Evolutionary conservation across 2,113 vertebrate genomes (phyloP).

Genomic region (Pygathrix nemaeus): DNA sequence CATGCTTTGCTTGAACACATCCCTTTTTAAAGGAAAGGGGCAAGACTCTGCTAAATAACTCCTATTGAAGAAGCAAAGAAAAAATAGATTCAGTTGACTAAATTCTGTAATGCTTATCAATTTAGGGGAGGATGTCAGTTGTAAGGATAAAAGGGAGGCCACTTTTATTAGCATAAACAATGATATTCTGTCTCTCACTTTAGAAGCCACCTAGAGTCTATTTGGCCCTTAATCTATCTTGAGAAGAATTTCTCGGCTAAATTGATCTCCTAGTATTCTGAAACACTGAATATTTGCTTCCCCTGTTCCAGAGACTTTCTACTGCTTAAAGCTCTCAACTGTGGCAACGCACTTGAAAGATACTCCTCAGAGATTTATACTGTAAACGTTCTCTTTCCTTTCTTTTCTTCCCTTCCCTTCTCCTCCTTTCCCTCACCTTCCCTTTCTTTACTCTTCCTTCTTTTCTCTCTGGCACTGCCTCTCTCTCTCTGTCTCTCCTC

Average conservation of each 20-base stretch:
- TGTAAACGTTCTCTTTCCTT: neutral
- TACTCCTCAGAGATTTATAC: neutral
- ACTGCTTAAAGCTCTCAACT: neutral
- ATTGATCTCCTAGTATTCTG: neutral
- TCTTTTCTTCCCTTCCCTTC: too few species aligned
- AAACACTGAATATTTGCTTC: neutral
- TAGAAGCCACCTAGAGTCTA: neutral
- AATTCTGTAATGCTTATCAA: neutral
- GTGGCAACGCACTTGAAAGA: neutral
- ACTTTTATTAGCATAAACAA: neutral
- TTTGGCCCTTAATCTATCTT: neutral
- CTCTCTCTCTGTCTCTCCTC: neutral
- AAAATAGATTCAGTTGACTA: neutral
- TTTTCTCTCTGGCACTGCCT: neutral
- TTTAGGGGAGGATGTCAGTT: neutral
- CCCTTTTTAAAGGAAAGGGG: slow-evolving; percentile 22
- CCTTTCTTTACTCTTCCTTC: neutral
- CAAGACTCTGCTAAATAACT: slow-evolving; percentile 7
- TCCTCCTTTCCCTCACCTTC: neutral
- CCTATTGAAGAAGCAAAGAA: neutral
- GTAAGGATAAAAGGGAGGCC: neutral
- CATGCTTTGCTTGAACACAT: neutral
- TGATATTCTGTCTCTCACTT: neutral
- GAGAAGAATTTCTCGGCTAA: neutral
- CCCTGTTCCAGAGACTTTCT: neutral